Evolutionary conservation across 2,113 vertebrate genomes (phyloP).

Genomic region (Gracilinanus agilis): DNA sequence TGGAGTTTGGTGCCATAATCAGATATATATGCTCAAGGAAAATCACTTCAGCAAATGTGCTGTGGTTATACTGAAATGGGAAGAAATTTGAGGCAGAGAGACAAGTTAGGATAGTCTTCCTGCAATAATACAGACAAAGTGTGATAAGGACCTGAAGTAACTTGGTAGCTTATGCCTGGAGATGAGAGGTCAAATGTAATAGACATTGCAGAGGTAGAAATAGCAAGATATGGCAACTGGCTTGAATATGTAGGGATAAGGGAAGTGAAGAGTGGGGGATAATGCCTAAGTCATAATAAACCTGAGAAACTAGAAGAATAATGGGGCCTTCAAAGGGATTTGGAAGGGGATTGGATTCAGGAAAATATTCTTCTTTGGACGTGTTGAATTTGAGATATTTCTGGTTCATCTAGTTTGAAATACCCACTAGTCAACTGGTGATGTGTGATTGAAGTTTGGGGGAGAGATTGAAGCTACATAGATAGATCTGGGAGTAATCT

Average conservation of each 20-base stretch:
- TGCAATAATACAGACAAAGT: neutral
- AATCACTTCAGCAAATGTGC: neutral
- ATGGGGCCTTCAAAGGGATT: neutral
- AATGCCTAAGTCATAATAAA: neutral
- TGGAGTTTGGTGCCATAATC: neutral
- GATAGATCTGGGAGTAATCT: neutral
- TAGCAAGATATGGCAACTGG: rapidly evolving
- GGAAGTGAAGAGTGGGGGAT: neutral
- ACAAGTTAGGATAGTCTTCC: neutral
- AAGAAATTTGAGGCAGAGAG: too few species aligned
- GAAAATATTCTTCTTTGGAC: rapidly evolving
- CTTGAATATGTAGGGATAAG: neutral
- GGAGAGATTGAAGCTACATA: neutral
- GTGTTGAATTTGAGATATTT: neutral
- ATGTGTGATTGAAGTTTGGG: neutral
- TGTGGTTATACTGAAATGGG: neutral
- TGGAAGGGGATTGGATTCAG: neutral
- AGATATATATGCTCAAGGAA: neutral
- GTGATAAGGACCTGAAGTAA: neutral
- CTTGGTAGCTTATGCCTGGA: rapidly evolving
- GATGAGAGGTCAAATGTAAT: rapidly evolving
- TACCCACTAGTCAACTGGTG: neutral
- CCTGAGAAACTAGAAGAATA: neutral
- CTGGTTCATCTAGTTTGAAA: neutral
- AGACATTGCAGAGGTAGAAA: too few species aligned